phyloP scores from a whole-genome alignment of 2,113 vertebrate genomes.

The Solea solea region DNA sequence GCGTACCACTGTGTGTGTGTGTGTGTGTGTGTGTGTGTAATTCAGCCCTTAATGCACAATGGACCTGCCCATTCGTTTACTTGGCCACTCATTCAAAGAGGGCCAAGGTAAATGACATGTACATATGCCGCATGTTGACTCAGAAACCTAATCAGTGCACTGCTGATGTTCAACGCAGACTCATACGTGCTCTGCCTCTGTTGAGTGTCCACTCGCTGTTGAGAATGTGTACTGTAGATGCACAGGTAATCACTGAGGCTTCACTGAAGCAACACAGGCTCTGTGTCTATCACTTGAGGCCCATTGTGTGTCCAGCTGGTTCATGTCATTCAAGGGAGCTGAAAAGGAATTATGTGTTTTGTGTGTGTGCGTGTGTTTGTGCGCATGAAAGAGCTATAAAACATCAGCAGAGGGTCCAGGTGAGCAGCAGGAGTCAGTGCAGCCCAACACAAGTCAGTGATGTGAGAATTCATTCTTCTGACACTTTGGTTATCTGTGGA shows the following conservation, averaged over 20 bases:
- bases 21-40: conserved; percentile 29
- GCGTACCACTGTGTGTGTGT: conserved; percentile 14
- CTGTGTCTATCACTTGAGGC: conserved; percentile 13
- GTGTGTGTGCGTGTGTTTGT: conserved; percentile 37
- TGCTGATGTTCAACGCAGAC: conserved; percentile 17
- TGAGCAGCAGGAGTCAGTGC: conserved; percentile 7
- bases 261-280: conserved; percentile 14
- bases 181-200: not conserved
- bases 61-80: conserved; percentile 33
- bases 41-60: conserved; percentile 57
- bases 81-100: conserved; percentile 5
- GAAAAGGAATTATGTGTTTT: conserved; percentile 23
- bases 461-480: not conserved
- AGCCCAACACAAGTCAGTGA: not conserved
- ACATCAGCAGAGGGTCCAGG: conserved; percentile 25
- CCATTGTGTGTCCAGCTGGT: conserved; percentile 39
- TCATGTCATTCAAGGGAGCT: conserved; percentile 20
- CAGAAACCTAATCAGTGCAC: conserved; percentile 42
- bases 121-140: conserved; percentile 49
- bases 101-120: not conserved
- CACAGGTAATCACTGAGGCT: conserved; percentile 39
- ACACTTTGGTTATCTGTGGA: conserved; percentile 17
- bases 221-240: not conserved
- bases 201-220: conserved; percentile 7
- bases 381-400: conserved; percentile 40